Base-by-base conservation (phyloP, 2,888 invertebrate genomes). In the Polylopha cassiicola region DNA sequence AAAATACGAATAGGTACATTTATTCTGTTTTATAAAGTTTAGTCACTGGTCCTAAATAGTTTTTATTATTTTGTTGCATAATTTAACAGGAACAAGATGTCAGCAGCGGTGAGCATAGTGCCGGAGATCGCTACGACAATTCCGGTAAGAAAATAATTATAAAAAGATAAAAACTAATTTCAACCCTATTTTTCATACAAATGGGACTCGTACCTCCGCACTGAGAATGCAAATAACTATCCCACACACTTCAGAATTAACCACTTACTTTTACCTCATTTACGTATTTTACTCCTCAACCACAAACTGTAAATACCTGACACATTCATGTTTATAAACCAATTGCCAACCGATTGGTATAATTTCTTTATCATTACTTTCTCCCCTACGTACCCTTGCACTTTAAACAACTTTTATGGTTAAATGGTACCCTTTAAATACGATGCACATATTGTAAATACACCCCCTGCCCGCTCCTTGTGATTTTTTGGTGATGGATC, bases 21-120 rank as follows among this genome's bases (percentile, higher is more conserved):
- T n/a, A n/a, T n/a, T n/a, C n/a, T n/a, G n/a, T n/a, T n/a, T n/a
- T n/a, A n/a, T n/a, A n/a, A n/a, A n/a, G n/a, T n/a, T n/a, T n/a
- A n/a, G n/a, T n/a, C n/a, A n/a, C n/a, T n/a, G n/a, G n/a, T n/a
- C n/a, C n/a, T n/a, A n/a, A n/a, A n/a, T n/a, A n/a, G n/a, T 5
- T 24, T 36, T 21, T 22, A 13, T 30, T 16, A 9, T 6, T 9
- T 24, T 26, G 4, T 20, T 23, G 37, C 9, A 39, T 42, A 45
- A 28, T 48, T 36, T 39, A 15, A 11, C 57, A 81, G 81, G 81
- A 81, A 36, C 76, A 73, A 59, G 80, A 81, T 31, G 58, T 58
- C 2, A 61, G 55, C 46, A 64, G 62, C 8, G 61, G 51, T 45
- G 73, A 73, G 10, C 71, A 70, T 44, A 61, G 42, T 44, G 52